Evolutionary conservation across 2,797 vertebrate genomes (phyloP), one percentile per base, ranked within the genome.

Genomic region (Cyclura pinguis): DNA sequence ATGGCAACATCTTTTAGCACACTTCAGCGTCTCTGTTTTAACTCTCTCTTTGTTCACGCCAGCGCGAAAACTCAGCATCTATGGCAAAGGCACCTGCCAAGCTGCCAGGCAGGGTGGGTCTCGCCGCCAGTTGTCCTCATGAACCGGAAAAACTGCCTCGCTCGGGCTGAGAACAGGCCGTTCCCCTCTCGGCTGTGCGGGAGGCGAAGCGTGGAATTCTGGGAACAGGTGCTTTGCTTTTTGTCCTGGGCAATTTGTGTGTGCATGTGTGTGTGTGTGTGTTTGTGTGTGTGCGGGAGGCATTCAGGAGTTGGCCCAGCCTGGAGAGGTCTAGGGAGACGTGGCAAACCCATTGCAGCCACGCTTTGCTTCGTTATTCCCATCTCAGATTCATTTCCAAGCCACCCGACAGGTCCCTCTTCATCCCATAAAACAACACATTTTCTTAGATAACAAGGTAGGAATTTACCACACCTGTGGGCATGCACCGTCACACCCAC

Each of bases 91-190:
- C 67, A 76, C 55, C 52, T 76, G 67, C 57, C 78, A 83, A 81
- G 78, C 69, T 83, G 72, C 57, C 85, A 83, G 80, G 80, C 80
- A 81, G 72, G 78, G 80, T 35, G 67, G 69, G 18, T 32, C 69
- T 42, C 32, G 57, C 32, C 35, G 47, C 42, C 85, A 83, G 85
- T 42, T 55, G 42, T 83, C 47, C 24, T 20, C 16, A 14, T 69
- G 10, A 90, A 90, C 89, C n/a, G 85, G 89, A 90, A 90, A 90
- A 83, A 83, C 89, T 22, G 78, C 89, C 85, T 83, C 1, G 9
- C 57, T 55, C 10, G 5, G 67, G 50, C 29, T 62, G 84, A 14
- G 84, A 86, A 90, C 14, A 35, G 8, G 77, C 89, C 35, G 89
- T 86, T 90, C 78, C 77, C 47, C 74, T 81, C 84, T 81, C 1